Conservation (phyloP, 1,140 invertebrate species). For the Meloidogyne floridensis region DNA sequence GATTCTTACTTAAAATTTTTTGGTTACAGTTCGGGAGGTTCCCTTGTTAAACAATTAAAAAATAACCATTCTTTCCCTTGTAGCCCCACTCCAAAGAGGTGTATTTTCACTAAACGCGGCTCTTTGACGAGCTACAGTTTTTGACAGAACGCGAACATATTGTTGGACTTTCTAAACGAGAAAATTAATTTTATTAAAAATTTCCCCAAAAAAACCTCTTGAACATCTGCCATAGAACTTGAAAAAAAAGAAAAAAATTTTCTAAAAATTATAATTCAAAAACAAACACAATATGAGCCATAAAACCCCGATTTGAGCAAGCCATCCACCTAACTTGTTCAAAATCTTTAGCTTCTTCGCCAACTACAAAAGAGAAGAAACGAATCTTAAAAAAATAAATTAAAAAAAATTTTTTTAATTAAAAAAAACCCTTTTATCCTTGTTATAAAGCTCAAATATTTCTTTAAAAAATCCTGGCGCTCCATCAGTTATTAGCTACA, state of each 20-base stretch:
- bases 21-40: neutral
- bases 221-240: slow-evolving; percentile 60
- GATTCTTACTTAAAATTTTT: too few species aligned
- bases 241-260: neutral
- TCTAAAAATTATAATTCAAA: neutral
- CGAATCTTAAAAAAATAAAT: slow-evolving; percentile 73
- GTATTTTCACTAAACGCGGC: slow-evolving; percentile 43
- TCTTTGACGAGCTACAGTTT: slow-evolving; percentile 52
- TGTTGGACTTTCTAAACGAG: slow-evolving; percentile 50
- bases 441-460: slow-evolving; percentile 86
- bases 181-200: neutral
- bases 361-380: slow-evolving; percentile 96
- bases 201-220: slow-evolving; percentile 49
- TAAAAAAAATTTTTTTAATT: slow-evolving; percentile 24
- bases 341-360: slow-evolving; percentile 87
- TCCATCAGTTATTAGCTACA: slow-evolving; percentile 87
- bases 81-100: slow-evolving; percentile 60
- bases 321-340: slow-evolving; percentile 94
- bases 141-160: slow-evolving; percentile 62
- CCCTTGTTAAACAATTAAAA: neutral
- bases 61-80: slow-evolving; percentile 59
- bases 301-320: slow-evolving; percentile 85
- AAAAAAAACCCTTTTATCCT: slow-evolving; percentile 67
- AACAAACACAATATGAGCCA: slow-evolving; percentile 57
- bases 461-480: slow-evolving; percentile 89